Evolutionary conservation across 2,888 invertebrate genomes (phyloP).

Genomic region (Eupithecia insigniata): DNA sequence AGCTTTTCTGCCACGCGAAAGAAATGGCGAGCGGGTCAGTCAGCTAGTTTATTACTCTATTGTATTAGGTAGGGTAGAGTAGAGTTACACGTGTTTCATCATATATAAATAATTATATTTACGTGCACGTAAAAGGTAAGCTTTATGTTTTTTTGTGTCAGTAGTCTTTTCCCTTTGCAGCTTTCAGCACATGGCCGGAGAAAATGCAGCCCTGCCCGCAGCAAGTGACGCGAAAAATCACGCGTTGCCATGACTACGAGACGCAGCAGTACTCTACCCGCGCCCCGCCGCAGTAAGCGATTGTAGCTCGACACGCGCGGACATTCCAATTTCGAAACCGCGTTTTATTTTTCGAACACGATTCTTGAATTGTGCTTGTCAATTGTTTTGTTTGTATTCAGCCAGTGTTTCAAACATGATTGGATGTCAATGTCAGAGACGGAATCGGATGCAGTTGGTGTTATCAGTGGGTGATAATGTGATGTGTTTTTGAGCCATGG

Average conservation of each 20-base stretch:
- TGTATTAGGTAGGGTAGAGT: too few relatives aligned
- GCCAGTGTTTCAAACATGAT: constrained; percentile 33
- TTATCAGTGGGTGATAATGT: constrained; percentile 65
- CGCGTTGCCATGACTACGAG: constrained; percentile 73
- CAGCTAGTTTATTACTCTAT: too few relatives aligned
- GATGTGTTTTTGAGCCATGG: constrained; percentile 73
- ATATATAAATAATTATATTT: too few relatives aligned
- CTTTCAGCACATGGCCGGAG: constrained; percentile 42
- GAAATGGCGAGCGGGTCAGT: too few relatives aligned
- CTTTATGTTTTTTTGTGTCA: too few relatives aligned
- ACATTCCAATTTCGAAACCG: constrained; percentile 37
- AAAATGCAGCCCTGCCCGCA: constrained; percentile 62
- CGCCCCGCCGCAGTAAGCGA: constrained; percentile 78
- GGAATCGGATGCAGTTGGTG: constrained; percentile 78
- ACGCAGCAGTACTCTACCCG: constrained; percentile 77
- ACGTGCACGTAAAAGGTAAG: too few relatives aligned
- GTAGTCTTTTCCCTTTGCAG: constrained; percentile 25
- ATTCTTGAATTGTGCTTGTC: constrained; percentile 34
- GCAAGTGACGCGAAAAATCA: constrained; percentile 60
- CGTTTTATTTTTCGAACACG: constrained; percentile 39
- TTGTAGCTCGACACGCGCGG: constrained; percentile 55
- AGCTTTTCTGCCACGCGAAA: too few relatives aligned
- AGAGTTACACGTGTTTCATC: too few relatives aligned
- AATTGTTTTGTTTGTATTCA: constrained; percentile 23
- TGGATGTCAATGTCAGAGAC: constrained; percentile 32